These are phyloP conservation scores for Calliphora vomitoria DNA, from an alignment of 2,888 invertebrate species.

Conservation along the genomic window DNA sequence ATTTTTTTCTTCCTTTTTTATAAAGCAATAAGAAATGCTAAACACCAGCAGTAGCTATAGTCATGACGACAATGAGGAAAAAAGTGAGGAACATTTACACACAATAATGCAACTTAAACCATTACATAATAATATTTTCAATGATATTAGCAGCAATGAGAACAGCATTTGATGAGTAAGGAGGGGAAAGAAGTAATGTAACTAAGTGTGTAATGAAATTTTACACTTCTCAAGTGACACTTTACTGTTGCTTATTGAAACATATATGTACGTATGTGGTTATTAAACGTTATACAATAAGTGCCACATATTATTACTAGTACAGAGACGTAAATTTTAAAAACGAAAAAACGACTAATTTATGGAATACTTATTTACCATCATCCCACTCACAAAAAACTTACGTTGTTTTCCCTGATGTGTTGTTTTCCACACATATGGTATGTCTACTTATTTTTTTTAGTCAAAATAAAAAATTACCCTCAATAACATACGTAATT, in stretches of 20 bases:
- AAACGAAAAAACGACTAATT: no score
- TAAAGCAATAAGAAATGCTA: neutral
- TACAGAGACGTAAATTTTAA: no score
- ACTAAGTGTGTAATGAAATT: slow-evolving; percentile 42
- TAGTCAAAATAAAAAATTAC: no score
- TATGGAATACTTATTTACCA: no score
- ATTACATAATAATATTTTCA: slow-evolving; percentile 43
- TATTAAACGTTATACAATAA: no score
- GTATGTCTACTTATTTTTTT: no score
- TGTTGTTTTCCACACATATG: no score
- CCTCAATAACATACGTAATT: no score
- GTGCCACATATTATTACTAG: no score
- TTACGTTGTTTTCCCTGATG: no score
- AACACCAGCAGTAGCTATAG: neutral
- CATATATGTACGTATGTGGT: no score
- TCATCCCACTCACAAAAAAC: no score
- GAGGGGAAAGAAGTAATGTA: neutral
- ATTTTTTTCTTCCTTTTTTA: neutral
- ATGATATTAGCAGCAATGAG: slow-evolving; percentile 25
- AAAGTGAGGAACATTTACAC: slow-evolving; percentile 43
- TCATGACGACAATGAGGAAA: neutral
- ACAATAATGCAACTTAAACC: slow-evolving; percentile 52
- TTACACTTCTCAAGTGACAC: slow-evolving; percentile 49
- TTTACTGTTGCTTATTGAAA: slow-evolving; percentile 12
- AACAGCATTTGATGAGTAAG: neutral